Evolutionary conservation across 2,113 vertebrate genomes (phyloP), one percentile per base, ranked within the genome.

Genomic region (Engystomops pustulosus): DNA sequence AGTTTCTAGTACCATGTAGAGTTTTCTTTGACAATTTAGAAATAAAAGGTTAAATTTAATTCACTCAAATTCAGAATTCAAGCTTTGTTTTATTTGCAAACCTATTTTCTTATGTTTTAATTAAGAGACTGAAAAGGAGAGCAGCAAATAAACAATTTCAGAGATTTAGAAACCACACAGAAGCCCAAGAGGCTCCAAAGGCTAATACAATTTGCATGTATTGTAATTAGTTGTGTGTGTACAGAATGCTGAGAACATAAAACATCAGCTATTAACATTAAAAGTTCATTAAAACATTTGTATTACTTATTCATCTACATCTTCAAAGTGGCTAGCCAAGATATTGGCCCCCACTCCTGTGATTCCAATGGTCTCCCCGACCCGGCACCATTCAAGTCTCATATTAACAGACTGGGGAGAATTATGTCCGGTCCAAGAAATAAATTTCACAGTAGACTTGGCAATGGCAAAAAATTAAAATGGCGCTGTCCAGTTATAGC

Each of bases 201-300:
- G 51, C 47, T 53, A 77, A 49, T 55, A 77, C 20, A 25, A 77
- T 77, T 77, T 55, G 32, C 30, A 77, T 77, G 34, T 55, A 77
- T 55, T 30, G 27, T 36, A 55, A 34, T 76, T 76, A 36, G 53
- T 76, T 76, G 17, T 17, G 11, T 76, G 32, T 77, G 18, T 38
- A 36, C 49, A 55, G 17, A 74, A 74, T 27, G 15, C 12, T 7
- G 30, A 51, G 17, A 55, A 49, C n/a, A 25, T 25, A 32, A 3
- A 65, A 32, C 32, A 67, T 36, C 32, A 32, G 30, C 27, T 10
- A 9, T 36, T 20, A 36, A 7, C 18, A 67, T 34, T 34, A 65
- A 65, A 32, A 1, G 60, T 65, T 17, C 15, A 32, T 65, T 27
- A 27, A 27, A 55, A 55, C n/a, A 23, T 55, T 55, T 55, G 8